Evolutionary conservation across 2,888 invertebrate species (phyloP).

Genomic region (Cephus pygmeus): DNA sequence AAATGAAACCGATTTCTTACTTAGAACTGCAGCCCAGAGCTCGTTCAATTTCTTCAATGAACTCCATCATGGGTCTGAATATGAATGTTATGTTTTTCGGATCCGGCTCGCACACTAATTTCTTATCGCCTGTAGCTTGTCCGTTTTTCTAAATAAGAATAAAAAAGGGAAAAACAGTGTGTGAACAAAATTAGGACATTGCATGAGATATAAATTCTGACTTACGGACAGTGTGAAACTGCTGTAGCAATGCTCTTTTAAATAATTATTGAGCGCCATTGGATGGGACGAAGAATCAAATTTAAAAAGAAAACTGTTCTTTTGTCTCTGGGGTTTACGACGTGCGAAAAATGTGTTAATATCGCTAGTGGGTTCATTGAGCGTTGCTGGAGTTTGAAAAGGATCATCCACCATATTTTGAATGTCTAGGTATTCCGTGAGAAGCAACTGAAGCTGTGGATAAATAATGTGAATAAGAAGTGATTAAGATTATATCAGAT

Average conservation of each 20-base stretch:
- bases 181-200: neutral
- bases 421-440: constrained; percentile 89
- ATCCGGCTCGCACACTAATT: constrained; percentile 82
- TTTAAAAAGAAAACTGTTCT: constrained; percentile 47
- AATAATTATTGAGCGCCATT: constrained; percentile 58
- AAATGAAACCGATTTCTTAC: constrained; percentile 58
- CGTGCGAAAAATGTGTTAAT: constrained; percentile 70
- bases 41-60: constrained; percentile 86
- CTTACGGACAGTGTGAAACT: constrained; percentile 52
- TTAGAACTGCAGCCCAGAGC: constrained; percentile 71
- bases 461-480: neutral
- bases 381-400: constrained; percentile 66
- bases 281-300: constrained; percentile 69
- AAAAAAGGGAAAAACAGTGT: neutral
- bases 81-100: constrained; percentile 81
- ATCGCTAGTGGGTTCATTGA: constrained; percentile 67
- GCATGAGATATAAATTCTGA: neutral
- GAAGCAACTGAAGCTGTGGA: constrained; percentile 81
- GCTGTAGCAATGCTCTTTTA: constrained; percentile 66
- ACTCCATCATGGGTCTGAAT: constrained; percentile 84
- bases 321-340: constrained; percentile 64
- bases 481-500: neutral
- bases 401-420: constrained; percentile 79
- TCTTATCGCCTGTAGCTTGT: constrained; percentile 66
- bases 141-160: constrained; percentile 41